These are phyloP conservation scores for Dipodomys spectabilis DNA, from an alignment of 2,113 vertebrate genomes.

Conservation along the genomic window DNA sequence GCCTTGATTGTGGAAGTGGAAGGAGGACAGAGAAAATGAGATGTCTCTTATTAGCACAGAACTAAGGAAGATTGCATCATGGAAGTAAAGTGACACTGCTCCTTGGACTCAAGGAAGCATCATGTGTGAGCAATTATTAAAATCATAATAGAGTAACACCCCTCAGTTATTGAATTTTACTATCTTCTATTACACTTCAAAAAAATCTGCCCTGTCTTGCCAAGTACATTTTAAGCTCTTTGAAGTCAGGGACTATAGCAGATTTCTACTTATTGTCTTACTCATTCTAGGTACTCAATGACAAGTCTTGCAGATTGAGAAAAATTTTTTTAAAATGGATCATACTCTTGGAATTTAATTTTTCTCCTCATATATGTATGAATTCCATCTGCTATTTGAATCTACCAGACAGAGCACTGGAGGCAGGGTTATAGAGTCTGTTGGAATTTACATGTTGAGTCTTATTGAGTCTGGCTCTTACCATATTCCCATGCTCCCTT, in stretches of 20 bases:
- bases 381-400: constrained; percentile 29
- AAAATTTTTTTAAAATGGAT: background rate
- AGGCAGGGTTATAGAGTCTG: constrained; percentile 27
- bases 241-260: background rate
- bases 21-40: background rate
- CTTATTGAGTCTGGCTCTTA: background rate
- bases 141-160: background rate
- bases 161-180: background rate
- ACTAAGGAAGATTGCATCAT: no score
- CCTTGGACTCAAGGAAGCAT: background rate
- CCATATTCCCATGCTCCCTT: constrained; percentile 29
- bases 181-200: background rate
- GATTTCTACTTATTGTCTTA: background rate
- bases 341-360: constrained; percentile 4
- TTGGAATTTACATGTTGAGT: constrained; percentile 53
- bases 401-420: constrained; percentile 2
- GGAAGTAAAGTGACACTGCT: background rate
- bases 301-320: background rate
- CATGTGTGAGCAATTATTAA: background rate
- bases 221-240: constrained; percentile 14
- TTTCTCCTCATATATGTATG: background rate
- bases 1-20: background rate
- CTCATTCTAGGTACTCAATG: background rate
- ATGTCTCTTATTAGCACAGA: background rate
- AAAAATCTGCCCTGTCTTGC: background rate